These are phyloP conservation scores for Polydrusus pterygomalis DNA, from an alignment of 2,888 invertebrate genomes.

Conservation along the genomic window DNA sequence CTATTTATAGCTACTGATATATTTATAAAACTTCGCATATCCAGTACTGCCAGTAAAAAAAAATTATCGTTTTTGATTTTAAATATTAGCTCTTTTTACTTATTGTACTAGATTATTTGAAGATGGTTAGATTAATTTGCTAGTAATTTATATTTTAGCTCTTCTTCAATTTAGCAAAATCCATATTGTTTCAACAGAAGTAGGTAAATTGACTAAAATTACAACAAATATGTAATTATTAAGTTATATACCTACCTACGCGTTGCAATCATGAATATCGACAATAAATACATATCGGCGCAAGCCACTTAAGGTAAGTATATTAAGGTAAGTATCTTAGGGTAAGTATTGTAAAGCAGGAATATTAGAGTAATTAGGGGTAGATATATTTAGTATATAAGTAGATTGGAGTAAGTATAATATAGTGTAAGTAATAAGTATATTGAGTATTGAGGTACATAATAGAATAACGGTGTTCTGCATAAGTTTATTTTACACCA, in stretches of 20 bases:
- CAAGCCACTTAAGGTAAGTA: conserved; percentile 8
- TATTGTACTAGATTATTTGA: too few species aligned
- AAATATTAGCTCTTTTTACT: too few species aligned
- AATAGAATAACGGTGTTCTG: too few species aligned
- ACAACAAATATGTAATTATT: neutral
- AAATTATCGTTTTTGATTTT: too few species aligned
- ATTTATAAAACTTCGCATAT: too few species aligned
- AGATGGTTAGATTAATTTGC: too few species aligned
- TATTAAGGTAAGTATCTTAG: conserved; percentile 2
- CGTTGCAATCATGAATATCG: conserved; percentile 58
- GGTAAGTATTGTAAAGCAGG: conserved; percentile 4
- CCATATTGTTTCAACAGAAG: conserved; percentile 24
- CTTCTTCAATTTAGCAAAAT: neutral
- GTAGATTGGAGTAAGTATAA: neutral
- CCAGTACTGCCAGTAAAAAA: too few species aligned
- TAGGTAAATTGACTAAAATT: conserved; percentile 19
- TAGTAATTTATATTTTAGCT: neutral
- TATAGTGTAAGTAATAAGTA: neutral
- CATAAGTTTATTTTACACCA: too few species aligned
- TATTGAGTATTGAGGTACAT: too few species aligned
- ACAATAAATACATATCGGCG: conserved; percentile 50
- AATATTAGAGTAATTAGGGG: too few species aligned
- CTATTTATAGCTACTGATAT: too few species aligned
- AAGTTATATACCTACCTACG: conserved; percentile 39
- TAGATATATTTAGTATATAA: too few species aligned